These are phyloP conservation scores for Diadophis punctatus DNA, from an alignment of 2,113 vertebrate genomes.

Conservation along the genomic window DNA sequence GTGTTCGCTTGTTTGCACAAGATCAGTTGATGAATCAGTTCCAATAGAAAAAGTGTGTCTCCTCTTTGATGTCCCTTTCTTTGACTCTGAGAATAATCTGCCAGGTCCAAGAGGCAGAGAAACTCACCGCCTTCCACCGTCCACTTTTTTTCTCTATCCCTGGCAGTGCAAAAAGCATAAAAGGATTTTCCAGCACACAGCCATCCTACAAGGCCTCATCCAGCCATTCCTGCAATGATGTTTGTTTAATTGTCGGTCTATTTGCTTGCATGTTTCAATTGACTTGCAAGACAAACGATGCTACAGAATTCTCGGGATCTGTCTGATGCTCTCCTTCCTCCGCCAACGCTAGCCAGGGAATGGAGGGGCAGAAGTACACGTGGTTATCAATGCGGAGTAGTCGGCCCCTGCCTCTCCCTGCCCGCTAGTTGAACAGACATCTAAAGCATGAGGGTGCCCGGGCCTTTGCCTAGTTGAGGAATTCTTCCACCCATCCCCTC, in stretches of 20 bases:
- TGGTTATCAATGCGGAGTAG: background rate
- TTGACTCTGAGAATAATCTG: background rate
- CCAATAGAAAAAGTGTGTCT: background rate
- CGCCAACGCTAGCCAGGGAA: background rate
- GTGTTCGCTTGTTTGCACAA: background rate
- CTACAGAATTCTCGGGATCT: background rate
- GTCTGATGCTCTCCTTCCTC: background rate
- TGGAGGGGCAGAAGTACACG: background rate
- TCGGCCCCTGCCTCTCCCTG: background rate
- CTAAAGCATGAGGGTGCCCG: accelerated
- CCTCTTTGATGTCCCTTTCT: background rate
- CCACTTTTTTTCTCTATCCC: background rate
- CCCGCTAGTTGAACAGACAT: background rate
- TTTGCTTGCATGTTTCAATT: background rate
- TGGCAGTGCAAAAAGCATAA: background rate
- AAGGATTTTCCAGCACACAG: background rate
- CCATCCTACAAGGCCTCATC: background rate
- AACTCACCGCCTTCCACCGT: background rate
- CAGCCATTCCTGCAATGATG: background rate
- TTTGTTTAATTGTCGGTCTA: background rate
- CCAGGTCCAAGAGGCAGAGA: background rate
- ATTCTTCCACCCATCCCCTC: background rate
- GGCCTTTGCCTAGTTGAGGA: background rate
- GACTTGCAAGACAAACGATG: background rate
- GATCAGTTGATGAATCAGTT: background rate